Conservation (phyloP, 2,888 invertebrate species). For the Chrysina gloriosa region DNA sequence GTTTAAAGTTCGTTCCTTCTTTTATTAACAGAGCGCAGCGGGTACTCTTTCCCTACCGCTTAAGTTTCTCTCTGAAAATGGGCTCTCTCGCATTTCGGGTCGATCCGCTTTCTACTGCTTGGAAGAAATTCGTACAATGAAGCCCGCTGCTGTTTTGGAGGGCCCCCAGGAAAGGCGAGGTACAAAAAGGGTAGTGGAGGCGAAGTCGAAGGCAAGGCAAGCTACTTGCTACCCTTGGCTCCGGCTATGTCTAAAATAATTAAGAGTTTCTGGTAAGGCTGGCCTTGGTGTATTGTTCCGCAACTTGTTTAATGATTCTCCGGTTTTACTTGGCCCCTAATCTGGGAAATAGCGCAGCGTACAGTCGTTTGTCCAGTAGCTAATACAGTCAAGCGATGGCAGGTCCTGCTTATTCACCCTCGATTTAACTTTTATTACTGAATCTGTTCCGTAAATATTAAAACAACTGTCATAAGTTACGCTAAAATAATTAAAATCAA, state of each 20-base stretch:
- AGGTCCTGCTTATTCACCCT: slow-evolving; percentile 6
- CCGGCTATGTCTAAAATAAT: slow-evolving; percentile 35
- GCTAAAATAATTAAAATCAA: background rate
- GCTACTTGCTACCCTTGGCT: slow-evolving; percentile 12
- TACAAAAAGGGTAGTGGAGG: slow-evolving; percentile 24
- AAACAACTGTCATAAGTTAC: background rate
- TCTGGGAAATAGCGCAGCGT: slow-evolving; percentile 34
- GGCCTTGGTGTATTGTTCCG: slow-evolving; percentile 45
- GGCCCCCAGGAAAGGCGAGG: slow-evolving; percentile 18
- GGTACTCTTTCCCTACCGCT: background rate
- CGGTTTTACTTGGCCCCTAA: slow-evolving; percentile 41
- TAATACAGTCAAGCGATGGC: slow-evolving; percentile 22
- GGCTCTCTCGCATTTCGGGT: slow-evolving; percentile 14
- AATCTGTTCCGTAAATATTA: slow-evolving; percentile 1
- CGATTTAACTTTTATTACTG: slow-evolving; percentile 34
- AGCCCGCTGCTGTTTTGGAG: slow-evolving; percentile 22
- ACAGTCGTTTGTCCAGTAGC: slow-evolving; percentile 32
- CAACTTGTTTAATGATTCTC: slow-evolving; percentile 45
- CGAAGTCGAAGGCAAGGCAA: slow-evolving; percentile 11
- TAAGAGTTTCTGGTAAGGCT: slow-evolving; percentile 39
- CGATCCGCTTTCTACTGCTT: slow-evolving; percentile 24
- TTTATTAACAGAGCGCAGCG: slow-evolving; percentile 26
- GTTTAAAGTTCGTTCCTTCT: slow-evolving; percentile 42
- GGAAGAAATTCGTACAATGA: slow-evolving; percentile 34
- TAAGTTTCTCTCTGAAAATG: slow-evolving; percentile 22